Evolutionary conservation across 2,797 vertebrate genomes (phyloP), one percentile per base, ranked within the genome.

Genomic region (Sciurus vulgaris): DNA sequence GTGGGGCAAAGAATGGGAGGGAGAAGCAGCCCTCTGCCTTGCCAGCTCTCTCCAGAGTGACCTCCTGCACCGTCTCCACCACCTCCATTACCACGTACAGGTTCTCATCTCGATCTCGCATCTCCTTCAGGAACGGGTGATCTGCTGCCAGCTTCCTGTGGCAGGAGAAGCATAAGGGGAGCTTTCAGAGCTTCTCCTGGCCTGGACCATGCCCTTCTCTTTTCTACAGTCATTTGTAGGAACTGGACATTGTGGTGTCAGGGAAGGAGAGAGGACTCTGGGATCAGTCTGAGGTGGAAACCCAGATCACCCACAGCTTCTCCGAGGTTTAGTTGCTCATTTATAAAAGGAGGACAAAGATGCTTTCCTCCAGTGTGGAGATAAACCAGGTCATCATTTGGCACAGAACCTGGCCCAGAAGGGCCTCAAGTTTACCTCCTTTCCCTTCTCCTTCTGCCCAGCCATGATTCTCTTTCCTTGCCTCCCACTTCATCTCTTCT

Each of bases 61-160:
- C 0, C 3, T 97, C 96, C 87, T 98, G 97, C 0, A 70, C 86
- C 0, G 97, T 70, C 49, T 98, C 97, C 0, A 98, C 54, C 8
- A 96, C 97, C 86, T 98, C 98, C 6, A 95, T 96, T 78, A 98
- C 96, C 82, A 98, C 7, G 0, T 97, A 97, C 0, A 98, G 44
- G 0, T 85, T 17, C 28, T 97, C 87, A 0, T 1, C 3, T 1
- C 6, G 26, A 4, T 54, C 76, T 10, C 0, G 33, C 51, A 98
- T 94, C 7, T 98, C 98, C 73, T 12, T 95, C 87, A 98, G 97
- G 96, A 98, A 98, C 0, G 95, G 65, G 8, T 98, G 98, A 1
- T 98, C 74, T 44, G 22, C 70, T 5, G 97, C 79, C 5, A 98
- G 90, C 96, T 95, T 86, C 84, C 97, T 98, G 91, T 2, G 41